Percentiles rank a stretch among this genome's conserved stretches.
Conservation (phyloP, 2,888 invertebrate genomes). For the Lampropteryx suffumata region DNA sequence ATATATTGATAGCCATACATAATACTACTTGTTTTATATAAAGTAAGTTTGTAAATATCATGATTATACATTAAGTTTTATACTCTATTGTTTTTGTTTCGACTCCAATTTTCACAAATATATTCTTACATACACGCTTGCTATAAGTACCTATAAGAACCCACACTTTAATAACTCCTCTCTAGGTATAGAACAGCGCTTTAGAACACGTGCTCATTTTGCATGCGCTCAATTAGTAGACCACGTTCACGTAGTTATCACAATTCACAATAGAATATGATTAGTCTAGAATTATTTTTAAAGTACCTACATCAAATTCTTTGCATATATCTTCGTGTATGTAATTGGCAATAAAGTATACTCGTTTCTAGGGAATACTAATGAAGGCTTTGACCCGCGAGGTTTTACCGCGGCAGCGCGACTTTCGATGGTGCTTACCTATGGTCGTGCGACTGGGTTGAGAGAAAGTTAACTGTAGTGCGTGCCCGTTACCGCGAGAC, state of each 20-base stretch:
- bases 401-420: constrained; percentile 53
- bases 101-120: constrained; percentile 37
- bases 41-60: constrained; percentile 81
- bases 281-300: neutral
- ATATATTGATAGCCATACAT: constrained; percentile 82
- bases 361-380: constrained; percentile 46
- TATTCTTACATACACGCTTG: too few relatives aligned
- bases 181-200: neutral
- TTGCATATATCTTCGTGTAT: neutral
- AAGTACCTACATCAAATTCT: neutral
- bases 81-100: constrained; percentile 77
- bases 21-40: constrained; percentile 82
- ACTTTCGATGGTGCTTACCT: constrained; percentile 78
- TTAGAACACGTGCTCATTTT: constrained; percentile 9
- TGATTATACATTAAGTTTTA: constrained; percentile 83
- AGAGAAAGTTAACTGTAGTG: constrained; percentile 83
- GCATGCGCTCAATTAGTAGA: constrained; percentile 15
- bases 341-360: constrained; percentile 15
- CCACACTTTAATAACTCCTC: too few relatives aligned
- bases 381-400: constrained; percentile 73
- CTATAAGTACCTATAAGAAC: too few relatives aligned
- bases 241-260: constrained; percentile 2
- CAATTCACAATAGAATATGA: neutral
- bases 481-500: constrained; percentile 69
- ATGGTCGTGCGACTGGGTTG: constrained; percentile 59